Evolutionary conservation across 1,140 invertebrate species (phyloP), one percentile per base, ranked within the genome.

Genomic region (Aphidius gifuensis): DNA sequence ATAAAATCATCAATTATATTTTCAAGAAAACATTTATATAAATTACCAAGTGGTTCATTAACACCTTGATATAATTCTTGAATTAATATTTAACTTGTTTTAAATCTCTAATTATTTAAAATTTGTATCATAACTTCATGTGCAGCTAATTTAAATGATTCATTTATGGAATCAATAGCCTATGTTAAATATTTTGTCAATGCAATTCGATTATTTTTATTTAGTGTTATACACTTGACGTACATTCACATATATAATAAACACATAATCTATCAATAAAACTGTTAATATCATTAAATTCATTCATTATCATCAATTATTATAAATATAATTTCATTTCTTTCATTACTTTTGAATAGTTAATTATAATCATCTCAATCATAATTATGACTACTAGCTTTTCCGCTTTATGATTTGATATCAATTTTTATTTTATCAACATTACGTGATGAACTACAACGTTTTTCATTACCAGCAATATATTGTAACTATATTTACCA

Each of bases 111-210:
- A 67, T 73, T 77, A n/a, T 77, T 76, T 3, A 83, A 76, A 62
- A 81, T 81, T 23, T 81, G 82, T 58, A 83, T 74, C 21, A 85
- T 79, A 60, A 84, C 86, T 75, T 92, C 88, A 60, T 83, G 83
- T 6, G 87, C 87, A 56, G 86, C 84, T 72, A 90, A 86, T 69
- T 88, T 87, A 58, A 88, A 85, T 54, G 95, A 83, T 67, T 92
- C 87, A 66, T 89, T 91, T n/a, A 89, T 83, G 59, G 96, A 85
- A 72, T 97, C 94, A 54, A 88, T 85, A 46, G 90, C 92, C 49
- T 93, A 75, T 4, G 91, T 73, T 32, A 97, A 76, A 80, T 96
- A 93, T 74, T 92, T 93, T 0, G 82, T 77, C 54, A 96, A 80
- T 55, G 89, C 84, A 2, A 76, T 45, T 74, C 93, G 88, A 49